Conservation (phyloP, 2,797 vertebrate species). For the Microtus californicus region DNA sequence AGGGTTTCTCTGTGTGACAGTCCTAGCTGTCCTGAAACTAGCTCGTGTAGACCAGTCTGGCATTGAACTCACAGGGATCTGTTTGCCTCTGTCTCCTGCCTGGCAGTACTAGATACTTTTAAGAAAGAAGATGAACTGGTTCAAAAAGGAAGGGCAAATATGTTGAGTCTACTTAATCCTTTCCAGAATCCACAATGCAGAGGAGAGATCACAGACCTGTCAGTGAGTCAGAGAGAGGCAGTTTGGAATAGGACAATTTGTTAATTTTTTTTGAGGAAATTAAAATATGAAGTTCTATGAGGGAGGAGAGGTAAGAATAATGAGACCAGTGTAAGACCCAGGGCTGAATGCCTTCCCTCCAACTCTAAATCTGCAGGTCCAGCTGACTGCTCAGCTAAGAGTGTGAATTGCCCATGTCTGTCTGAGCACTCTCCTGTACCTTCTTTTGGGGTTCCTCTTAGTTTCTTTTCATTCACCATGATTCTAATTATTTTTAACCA, state of each 20-base stretch:
- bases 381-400: accelerated
- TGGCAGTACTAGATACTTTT: neutral
- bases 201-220: neutral
- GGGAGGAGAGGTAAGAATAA: neutral
- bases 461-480: neutral
- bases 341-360: neutral
- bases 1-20: too few species aligned
- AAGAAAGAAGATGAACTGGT: neutral
- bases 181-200: neutral
- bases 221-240: neutral
- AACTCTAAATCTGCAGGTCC: neutral
- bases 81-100: too few species aligned
- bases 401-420: neutral
- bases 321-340: neutral
- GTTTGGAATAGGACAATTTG: neutral
- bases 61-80: too few species aligned
- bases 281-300: neutral
- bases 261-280: neutral
- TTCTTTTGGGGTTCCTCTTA: neutral
- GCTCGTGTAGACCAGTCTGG: too few species aligned
- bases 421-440: neutral
- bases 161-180: neutral
- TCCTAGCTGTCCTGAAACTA: too few species aligned
- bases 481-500: neutral
- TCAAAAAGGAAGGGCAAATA: neutral